A percentile compares a stretch with the other conserved stretches of the same genome.
These are phyloP conservation scores for Neosilurus hyrtlii DNA, from an alignment of 2,797 vertebrate species.

Conservation along the genomic window DNA sequence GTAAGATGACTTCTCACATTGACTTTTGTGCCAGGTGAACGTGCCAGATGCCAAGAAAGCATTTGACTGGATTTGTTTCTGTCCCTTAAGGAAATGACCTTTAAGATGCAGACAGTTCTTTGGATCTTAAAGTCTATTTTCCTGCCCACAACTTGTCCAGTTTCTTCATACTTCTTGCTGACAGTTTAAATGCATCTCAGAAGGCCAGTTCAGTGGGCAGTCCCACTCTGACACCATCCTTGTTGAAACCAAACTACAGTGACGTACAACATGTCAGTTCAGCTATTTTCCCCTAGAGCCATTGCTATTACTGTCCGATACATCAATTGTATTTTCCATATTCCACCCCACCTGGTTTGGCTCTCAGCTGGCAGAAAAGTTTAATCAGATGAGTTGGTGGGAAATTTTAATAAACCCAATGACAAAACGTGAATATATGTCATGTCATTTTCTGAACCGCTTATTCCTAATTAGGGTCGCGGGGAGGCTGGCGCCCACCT, in stretches of 20 bases:
- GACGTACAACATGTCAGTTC: background rate
- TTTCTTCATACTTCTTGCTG: slow-evolving; percentile 6
- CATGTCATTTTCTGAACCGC: too few species aligned
- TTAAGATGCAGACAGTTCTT: slow-evolving; percentile 8
- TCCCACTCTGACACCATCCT: background rate
- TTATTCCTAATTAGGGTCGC: too few species aligned
- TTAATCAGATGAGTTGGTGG: background rate
- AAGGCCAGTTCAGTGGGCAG: background rate
- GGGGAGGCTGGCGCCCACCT: too few species aligned
- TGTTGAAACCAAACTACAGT: background rate
- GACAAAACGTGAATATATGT: too few species aligned
- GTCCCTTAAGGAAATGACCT: slow-evolving; percentile 30
- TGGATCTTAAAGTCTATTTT: background rate
- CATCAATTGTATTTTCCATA: background rate
- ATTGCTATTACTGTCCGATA: slow-evolving; percentile 1
- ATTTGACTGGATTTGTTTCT: slow-evolving; percentile 29
- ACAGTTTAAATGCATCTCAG: slow-evolving; percentile 14
- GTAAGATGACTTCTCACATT: background rate
- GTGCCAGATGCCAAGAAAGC: background rate
- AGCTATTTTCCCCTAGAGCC: background rate
- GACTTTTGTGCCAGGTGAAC: slow-evolving; percentile 28
- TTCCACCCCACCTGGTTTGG: background rate
- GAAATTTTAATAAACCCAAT: background rate
- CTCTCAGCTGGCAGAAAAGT: background rate
- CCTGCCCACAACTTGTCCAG: background rate